A percentile compares a stretch with the other conserved stretches of the same genome.
Conservation (phyloP, 2,888 invertebrate genomes). For the Nineta flava region DNA sequence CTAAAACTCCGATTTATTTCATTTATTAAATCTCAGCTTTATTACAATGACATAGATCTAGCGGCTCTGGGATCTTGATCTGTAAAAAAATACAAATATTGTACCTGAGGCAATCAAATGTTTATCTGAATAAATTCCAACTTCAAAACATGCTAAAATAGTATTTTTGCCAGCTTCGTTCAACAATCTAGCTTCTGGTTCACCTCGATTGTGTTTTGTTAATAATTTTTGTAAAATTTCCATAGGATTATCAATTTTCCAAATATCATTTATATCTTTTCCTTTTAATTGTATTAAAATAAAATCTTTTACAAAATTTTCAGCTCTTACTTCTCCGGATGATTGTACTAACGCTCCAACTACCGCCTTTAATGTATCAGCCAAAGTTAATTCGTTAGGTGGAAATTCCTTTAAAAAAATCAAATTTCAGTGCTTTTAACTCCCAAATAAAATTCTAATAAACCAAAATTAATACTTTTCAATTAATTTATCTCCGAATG, state of each 20-base stretch:
- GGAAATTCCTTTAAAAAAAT: conserved; percentile 49
- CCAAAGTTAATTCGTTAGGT: conserved; percentile 41
- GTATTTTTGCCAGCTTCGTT: conserved; percentile 65
- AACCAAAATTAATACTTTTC: too few relatives aligned
- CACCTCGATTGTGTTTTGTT: conserved; percentile 35
- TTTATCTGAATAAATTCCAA: conserved; percentile 76
- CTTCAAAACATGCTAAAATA: conserved; percentile 66
- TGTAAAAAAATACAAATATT: conserved; percentile 11
- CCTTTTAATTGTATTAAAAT: conserved; percentile 66
- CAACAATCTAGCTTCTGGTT: conserved; percentile 66
- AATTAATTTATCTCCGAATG: too few relatives aligned
- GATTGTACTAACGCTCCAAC: conserved; percentile 59
- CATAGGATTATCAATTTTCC: conserved; percentile 67
- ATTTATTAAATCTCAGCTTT: too few relatives aligned
- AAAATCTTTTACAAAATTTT: conserved; percentile 71
- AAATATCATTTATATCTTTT: conserved; percentile 70
- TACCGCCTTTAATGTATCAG: conserved; percentile 64
- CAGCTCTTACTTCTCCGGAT: conserved; percentile 45
- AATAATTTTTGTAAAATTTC: conserved; percentile 48
- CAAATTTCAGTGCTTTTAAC: too few relatives aligned
- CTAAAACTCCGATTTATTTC: too few relatives aligned
- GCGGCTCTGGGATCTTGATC: too few relatives aligned
- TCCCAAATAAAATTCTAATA: too few relatives aligned
- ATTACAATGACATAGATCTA: too few relatives aligned
- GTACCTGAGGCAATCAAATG: conserved; percentile 68